Percentiles rank a stretch among this genome's conserved stretches.
Conservation (phyloP, 2,888 invertebrate genomes). For the Lasioglossum zephyrum region DNA sequence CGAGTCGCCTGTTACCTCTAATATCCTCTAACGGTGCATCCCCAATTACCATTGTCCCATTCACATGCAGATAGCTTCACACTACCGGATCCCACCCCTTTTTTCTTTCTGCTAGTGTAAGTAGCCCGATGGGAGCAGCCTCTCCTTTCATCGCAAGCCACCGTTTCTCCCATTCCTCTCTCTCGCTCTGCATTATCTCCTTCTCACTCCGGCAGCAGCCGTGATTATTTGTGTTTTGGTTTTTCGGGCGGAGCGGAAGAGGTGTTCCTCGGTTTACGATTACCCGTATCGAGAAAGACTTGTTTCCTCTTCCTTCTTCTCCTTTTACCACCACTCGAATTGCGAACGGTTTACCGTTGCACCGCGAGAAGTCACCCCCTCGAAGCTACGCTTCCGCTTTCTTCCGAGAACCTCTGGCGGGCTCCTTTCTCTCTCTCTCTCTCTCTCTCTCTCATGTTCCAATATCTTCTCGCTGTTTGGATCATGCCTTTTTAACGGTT, state of each 20-base stretch:
- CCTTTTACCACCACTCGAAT: neutral
- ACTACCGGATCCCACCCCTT: conserved; percentile 65
- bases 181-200: neutral
- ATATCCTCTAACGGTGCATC: conserved; percentile 81
- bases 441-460: neutral
- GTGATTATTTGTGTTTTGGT: conserved; percentile 83
- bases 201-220: neutral
- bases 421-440: neutral
- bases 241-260: conserved; percentile 82
- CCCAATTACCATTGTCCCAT: conserved; percentile 81
- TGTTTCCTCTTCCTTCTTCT: conserved; percentile 40
- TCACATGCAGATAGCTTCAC: conserved; percentile 82
- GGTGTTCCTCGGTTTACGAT: conserved; percentile 73
- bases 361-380: conserved; percentile 31
- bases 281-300: conserved; percentile 73
- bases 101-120: conserved; percentile 61
- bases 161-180: conserved; percentile 52
- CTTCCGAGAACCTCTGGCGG: neutral
- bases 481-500: neutral
- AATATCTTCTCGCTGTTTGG: neutral
- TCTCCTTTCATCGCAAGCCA: conserved; percentile 55
- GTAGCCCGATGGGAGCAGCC: conserved; percentile 74
- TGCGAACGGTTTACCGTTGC: conserved; percentile 47
- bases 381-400: neutral
- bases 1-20: conserved; percentile 64